Evolutionary conservation across 2,797 vertebrate species (phyloP).

Genomic region (Caiman crocodilus): DNA sequence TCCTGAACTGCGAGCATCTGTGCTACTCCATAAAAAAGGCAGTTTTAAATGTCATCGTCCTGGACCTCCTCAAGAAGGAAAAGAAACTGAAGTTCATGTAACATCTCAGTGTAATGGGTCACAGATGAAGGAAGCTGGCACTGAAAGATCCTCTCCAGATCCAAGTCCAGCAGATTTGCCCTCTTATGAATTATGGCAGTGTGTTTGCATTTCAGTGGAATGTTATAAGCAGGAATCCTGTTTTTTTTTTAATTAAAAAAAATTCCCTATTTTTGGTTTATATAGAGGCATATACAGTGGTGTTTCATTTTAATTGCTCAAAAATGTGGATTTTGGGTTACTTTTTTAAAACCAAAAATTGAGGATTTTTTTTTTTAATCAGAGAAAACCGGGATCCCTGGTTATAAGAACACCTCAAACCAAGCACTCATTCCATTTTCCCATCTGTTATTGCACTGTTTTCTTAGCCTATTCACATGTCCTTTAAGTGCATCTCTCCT

Average conservation of each 20-base stretch:
- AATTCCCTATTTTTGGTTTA: no score
- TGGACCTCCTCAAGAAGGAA: not conserved
- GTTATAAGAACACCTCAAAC: not conserved
- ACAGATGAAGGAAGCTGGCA: not conserved
- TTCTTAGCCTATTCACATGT: not conserved
- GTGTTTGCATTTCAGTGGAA: no score
- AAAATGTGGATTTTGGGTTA: no score
- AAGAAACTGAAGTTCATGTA: not conserved
- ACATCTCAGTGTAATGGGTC: not conserved
- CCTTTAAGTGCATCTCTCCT: not conserved
- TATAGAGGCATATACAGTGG: no score
- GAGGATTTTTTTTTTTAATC: no score
- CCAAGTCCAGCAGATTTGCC: not conserved
- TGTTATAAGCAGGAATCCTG: no score
- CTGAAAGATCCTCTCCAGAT: not conserved
- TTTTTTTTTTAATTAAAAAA: no score
- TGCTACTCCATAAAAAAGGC: not conserved
- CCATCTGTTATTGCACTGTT: not conserved
- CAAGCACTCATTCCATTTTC: not conserved
- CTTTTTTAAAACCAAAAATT: no score
- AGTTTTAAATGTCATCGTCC: not conserved
- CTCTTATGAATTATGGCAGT: not conserved
- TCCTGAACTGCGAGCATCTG: not conserved
- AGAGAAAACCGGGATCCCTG: no score
- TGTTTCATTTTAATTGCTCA: no score